Base-by-base conservation (phyloP, 2,113 vertebrate species). In the Casuarius casuarius region DNA sequence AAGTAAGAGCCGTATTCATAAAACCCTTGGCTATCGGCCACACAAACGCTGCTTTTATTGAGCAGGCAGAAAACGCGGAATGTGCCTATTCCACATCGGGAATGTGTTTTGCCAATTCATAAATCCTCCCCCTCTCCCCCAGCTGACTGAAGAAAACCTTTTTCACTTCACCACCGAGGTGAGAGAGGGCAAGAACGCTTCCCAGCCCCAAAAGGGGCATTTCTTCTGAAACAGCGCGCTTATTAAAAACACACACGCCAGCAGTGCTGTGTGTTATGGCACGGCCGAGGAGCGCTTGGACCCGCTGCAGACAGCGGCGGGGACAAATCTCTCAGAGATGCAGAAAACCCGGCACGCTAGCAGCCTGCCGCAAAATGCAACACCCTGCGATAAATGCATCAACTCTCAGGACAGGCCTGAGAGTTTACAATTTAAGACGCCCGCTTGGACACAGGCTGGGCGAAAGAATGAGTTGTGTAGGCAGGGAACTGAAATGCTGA, bases 1-100 rank as follows among this genome's bases (percentile, higher is more conserved):
- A 97, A 97, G 97, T 82, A 97, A 98, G 97, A 86, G 85, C 84
- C 35, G 93, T 94, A 98, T 98, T 98, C 97, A 98, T 98, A 97
- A 98, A 97, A 79, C 51, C 25, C 72, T 92, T 97, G 97, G 97
- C 96, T 95, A 95, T 76, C 87, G 97, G 98, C 97, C 98, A 98
- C 71, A 61, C 94, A 98, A 97, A 97, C 87, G 92, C 58, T 95
- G 85, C 96, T 91, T 97, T 97, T 98, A 97, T 95, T 89, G 90
- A 97, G 96, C 3, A 0, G 61, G 40, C 18, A 33, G 31, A 23
- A 73, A 73, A 94, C 42, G 56, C 84, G 79, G 86, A 97, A 97
- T 95, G 91, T 89, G 59, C 85, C 92, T 94, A 97, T 96, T 97
- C 86, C 90, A 2, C 96, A 92, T 84, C 90, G 96, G 93, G 94